Percentiles rank a stretch among this genome's conserved stretches.
These are phyloP conservation scores for Telmatherina bonti DNA, from an alignment of 2,797 vertebrate species.

Conservation along the genomic window DNA sequence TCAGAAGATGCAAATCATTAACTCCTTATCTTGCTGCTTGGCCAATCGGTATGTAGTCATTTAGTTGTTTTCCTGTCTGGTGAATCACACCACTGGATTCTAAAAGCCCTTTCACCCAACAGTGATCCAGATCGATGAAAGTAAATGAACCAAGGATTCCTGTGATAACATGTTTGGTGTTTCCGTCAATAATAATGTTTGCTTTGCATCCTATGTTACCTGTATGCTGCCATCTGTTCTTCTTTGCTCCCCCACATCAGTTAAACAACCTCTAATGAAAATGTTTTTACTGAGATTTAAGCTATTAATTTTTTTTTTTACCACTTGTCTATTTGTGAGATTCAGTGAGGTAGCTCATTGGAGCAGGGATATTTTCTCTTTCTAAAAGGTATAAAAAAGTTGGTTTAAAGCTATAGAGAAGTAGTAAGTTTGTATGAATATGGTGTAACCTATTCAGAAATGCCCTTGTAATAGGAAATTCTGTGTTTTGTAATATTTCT, in stretches of 20 bases:
- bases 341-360: slow-evolving; percentile 51
- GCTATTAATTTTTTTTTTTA: slow-evolving; percentile 30
- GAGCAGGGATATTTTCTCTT: slow-evolving; percentile 52
- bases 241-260: slow-evolving; percentile 20
- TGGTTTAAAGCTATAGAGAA: slow-evolving; percentile 73
- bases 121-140: slow-evolving; percentile 61
- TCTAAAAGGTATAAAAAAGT: slow-evolving; percentile 68
- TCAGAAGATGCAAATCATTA: slow-evolving; percentile 74
- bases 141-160: slow-evolving; percentile 65
- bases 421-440: slow-evolving; percentile 79
- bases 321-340: slow-evolving; percentile 36
- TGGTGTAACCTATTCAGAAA: slow-evolving; percentile 70
- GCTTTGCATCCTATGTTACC: slow-evolving; percentile 35
- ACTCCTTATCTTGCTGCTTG: slow-evolving; percentile 72
- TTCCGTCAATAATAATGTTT: slow-evolving; percentile 68
- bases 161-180: slow-evolving; percentile 66
- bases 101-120: slow-evolving; percentile 67
- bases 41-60: slow-evolving; percentile 50
- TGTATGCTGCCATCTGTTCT: slow-evolving; percentile 16
- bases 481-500: slow-evolving; percentile 85
- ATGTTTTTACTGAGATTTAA: slow-evolving; percentile 7
- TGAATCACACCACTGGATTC: slow-evolving; percentile 66
- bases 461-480: slow-evolving; percentile 72
- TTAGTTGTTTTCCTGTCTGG: slow-evolving; percentile 63
- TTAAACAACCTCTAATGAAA: slow-evolving; percentile 3